Percentiles rank a stretch among this genome's conserved stretches.
Evolutionary conservation across 2,797 vertebrate genomes (phyloP).

Genomic region (Crocodylus rhombifer): DNA sequence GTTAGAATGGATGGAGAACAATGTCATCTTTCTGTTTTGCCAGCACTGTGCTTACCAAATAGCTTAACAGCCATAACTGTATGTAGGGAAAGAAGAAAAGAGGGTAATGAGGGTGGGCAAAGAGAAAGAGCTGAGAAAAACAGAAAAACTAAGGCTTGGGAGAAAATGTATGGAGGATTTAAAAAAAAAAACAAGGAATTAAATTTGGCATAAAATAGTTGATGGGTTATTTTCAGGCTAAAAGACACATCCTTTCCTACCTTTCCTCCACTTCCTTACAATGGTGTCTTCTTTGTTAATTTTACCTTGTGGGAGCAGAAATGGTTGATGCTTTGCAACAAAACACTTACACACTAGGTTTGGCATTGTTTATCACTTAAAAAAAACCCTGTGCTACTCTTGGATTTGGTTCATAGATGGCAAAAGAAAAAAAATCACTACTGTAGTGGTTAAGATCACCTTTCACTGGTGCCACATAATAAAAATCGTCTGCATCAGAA

Average conservation of each 20-base stretch:
- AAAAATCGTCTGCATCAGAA: background rate
- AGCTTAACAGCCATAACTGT: background rate
- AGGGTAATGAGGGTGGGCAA: background rate
- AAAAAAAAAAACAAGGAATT: background rate
- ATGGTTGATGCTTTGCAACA: background rate
- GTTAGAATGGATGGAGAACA: background rate
- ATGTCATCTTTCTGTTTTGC: background rate
- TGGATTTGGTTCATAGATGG: background rate
- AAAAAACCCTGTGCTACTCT: background rate
- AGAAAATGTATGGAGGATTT: background rate
- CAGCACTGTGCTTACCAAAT: background rate
- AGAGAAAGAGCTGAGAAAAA: background rate
- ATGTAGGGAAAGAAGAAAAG: background rate
- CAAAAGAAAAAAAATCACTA: background rate
- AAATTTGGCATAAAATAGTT: background rate
- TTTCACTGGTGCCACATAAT: background rate
- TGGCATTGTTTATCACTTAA: background rate
- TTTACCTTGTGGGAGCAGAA: background rate
- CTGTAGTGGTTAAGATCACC: background rate
- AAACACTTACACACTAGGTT: background rate
- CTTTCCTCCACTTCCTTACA: background rate
- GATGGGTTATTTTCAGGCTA: background rate
- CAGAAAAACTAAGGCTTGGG: background rate
- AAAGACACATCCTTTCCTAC: fast-evolving
- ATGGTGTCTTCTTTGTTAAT: background rate